phyloP scores from a whole-genome alignment of 2,888 invertebrate genomes.

The Baccha elongata region DNA sequence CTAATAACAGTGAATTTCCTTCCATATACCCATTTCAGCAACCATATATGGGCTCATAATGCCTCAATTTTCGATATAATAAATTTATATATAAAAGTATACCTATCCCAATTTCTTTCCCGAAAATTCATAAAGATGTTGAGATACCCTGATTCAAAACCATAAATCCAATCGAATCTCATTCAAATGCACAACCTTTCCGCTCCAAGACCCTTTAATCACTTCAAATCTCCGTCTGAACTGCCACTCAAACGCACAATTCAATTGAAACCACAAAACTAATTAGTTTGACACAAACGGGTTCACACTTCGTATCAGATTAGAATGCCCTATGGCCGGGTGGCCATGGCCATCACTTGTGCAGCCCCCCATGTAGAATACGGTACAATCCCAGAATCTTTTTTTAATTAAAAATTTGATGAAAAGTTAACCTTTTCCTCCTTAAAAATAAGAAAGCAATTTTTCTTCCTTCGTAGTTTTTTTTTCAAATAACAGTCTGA shows the following conservation, averaged over 20 bases:
- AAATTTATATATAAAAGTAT: too few relatives aligned
- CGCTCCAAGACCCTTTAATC: constrained; percentile 18
- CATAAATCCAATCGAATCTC: constrained; percentile 40
- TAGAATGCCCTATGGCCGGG: constrained; percentile 37
- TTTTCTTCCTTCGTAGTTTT: not conserved
- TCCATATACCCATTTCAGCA: too few relatives aligned
- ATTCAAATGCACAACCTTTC: constrained; percentile 33
- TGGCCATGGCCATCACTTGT: constrained; percentile 47
- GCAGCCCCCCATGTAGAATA: constrained; percentile 43
- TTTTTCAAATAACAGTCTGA: constrained; percentile 26
- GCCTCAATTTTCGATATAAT: too few relatives aligned
- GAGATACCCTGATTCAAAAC: not conserved
- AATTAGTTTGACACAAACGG: constrained; percentile 68
- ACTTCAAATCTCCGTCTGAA: constrained; percentile 32
- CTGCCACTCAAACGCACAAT: constrained; percentile 32
- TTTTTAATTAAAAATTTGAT: constrained; percentile 67
- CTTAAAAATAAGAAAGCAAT: constrained; percentile 8
- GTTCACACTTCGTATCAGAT: constrained; percentile 2
- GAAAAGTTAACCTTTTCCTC: constrained; percentile 58
- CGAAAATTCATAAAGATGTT: not conserved
- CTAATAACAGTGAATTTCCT: too few relatives aligned
- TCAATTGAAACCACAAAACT: constrained; percentile 48
- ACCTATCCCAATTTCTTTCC: not conserved
- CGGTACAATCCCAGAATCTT: constrained; percentile 19
- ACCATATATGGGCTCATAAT: too few relatives aligned